phyloP scores from a whole-genome alignment of 2,113 vertebrate genomes.

The Heterocephalus glaber region DNA sequence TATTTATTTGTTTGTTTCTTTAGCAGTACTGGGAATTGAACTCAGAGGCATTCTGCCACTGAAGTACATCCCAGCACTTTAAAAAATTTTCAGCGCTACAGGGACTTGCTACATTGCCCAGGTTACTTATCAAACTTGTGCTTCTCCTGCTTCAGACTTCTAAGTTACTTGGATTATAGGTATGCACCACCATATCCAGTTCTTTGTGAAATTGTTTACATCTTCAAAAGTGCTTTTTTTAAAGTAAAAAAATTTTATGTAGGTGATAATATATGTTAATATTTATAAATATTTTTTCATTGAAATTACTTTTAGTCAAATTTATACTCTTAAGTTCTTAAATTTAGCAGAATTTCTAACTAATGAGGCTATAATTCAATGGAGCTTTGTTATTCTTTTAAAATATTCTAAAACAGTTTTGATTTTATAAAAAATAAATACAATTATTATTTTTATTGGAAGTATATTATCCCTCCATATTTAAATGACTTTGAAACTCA shows the following conservation, averaged over 20 bases:
- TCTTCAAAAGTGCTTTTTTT: constrained; percentile 14
- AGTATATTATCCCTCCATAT: background rate
- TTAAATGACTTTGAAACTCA: constrained; percentile 1
- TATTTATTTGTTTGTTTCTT: no score
- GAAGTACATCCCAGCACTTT: no score
- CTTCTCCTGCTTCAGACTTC: no score
- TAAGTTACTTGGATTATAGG: no score
- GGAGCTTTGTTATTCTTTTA: background rate
- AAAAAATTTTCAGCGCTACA: no score
- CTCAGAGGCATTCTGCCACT: no score
- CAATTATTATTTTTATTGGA: constrained; percentile 25
- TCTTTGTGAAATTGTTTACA: background rate
- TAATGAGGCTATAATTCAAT: background rate
- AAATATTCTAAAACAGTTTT: background rate
- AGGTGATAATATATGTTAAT: background rate
- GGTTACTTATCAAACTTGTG: no score
- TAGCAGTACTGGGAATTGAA: no score
- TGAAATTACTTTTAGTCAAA: constrained; percentile 17
- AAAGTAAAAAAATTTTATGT: background rate
- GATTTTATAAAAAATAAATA: background rate
- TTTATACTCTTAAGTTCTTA: background rate
- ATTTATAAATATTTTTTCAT: background rate
- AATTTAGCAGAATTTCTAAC: background rate
- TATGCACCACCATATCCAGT: no score
- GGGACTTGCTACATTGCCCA: no score